Evolutionary conservation across 2,888 invertebrate genomes (phyloP).

Genomic region (Vanessa cardui): DNA sequence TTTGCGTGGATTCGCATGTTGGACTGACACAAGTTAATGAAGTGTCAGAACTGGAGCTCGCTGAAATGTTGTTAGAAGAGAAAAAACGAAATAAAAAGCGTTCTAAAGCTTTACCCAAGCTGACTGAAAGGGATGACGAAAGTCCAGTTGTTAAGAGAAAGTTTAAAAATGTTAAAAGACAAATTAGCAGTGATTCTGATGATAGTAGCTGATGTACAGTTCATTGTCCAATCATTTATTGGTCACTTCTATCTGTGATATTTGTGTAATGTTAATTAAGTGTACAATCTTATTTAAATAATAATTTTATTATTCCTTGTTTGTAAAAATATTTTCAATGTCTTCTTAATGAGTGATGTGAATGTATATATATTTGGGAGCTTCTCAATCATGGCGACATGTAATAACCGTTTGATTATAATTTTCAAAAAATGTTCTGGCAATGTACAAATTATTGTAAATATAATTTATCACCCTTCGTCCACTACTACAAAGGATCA

Average conservation of each 20-base stretch:
- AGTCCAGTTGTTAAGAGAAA: constrained; percentile 63
- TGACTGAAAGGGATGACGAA: constrained; percentile 47
- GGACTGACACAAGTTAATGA: constrained; percentile 71
- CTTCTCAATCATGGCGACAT: too few relatives aligned
- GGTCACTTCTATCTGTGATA: constrained; percentile 9
- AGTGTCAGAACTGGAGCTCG: constrained; percentile 83
- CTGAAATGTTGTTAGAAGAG: constrained; percentile 82
- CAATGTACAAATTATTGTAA: background rate
- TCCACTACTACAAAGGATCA: background rate
- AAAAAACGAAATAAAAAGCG: constrained; percentile 52
- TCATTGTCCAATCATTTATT: background rate
- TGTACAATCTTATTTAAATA: background rate
- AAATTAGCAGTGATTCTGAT: constrained; percentile 75
- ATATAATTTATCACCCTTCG: background rate
- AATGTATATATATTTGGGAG: too few relatives aligned
- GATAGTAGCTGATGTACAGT: constrained; percentile 55
- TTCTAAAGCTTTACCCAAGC: constrained; percentile 13
- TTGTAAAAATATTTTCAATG: too few relatives aligned
- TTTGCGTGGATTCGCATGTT: constrained; percentile 85
- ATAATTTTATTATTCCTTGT: too few relatives aligned
- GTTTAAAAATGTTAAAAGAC: constrained; percentile 55
- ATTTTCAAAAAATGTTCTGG: too few relatives aligned
- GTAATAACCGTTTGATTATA: too few relatives aligned
- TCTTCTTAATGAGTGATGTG: too few relatives aligned
- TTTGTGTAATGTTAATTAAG: background rate